A percentile compares a stretch with the other conserved stretches of the same genome.
Evolutionary conservation across 2,113 vertebrate genomes (phyloP).

Genomic region (Hucho hucho): DNA sequence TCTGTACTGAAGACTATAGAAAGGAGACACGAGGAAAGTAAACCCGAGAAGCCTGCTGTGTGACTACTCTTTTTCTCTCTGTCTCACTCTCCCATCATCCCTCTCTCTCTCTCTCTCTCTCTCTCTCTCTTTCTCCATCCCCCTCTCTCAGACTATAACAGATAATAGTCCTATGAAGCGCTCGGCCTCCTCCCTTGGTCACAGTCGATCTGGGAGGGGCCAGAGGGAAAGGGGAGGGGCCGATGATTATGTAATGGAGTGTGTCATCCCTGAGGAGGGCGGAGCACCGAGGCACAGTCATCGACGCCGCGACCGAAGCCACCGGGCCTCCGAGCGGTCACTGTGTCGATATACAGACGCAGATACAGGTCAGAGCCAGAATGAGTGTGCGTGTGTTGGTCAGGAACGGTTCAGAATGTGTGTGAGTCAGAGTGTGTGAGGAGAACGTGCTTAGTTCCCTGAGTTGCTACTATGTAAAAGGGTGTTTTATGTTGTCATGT

Average conservation of each 20-base stretch:
- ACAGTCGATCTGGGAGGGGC: slow-evolving; percentile 75
- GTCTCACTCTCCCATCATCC: slow-evolving; percentile 20
- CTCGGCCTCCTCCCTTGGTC: slow-evolving; percentile 87
- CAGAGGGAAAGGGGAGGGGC: slow-evolving; percentile 69
- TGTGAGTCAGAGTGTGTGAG: background rate
- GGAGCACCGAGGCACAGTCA: slow-evolving; percentile 79
- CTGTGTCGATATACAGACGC: slow-evolving; percentile 85
- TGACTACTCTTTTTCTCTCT: slow-evolving; percentile 23
- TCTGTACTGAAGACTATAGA: slow-evolving; percentile 3
- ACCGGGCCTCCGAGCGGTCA: slow-evolving; percentile 85
- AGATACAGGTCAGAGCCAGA: slow-evolving; percentile 80
- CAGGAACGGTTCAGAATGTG: no score
- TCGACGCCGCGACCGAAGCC: slow-evolving; percentile 82
- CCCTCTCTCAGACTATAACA: slow-evolving; percentile 80
- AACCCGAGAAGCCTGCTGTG: slow-evolving; percentile 14
- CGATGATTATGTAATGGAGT: slow-evolving; percentile 85
- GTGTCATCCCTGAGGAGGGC: slow-evolving; percentile 81
- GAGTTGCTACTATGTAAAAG: no score
- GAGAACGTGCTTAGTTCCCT: no score
- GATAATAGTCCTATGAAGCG: slow-evolving; percentile 93
- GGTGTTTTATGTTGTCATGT: no score
- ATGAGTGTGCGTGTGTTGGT: background rate
- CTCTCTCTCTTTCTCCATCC: slow-evolving; percentile 36
- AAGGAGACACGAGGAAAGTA: slow-evolving; percentile 26
- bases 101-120: slow-evolving; percentile 31